Percentiles rank a stretch among this genome's conserved stretches.
These are phyloP conservation scores for Leucoma salicis DNA, from an alignment of 2,888 invertebrate genomes.

Conservation along the genomic window DNA sequence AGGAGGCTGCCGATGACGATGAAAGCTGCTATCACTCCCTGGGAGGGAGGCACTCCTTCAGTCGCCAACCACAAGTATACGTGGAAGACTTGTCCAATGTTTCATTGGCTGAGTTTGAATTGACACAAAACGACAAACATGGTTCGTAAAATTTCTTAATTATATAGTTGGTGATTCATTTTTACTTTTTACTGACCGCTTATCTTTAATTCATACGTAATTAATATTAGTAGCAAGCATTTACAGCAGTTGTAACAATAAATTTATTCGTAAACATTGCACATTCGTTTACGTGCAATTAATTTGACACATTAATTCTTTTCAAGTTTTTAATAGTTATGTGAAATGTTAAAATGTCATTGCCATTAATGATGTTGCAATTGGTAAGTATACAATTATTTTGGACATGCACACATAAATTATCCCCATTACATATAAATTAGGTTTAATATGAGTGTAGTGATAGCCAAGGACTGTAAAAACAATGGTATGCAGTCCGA, in stretches of 20 bases:
- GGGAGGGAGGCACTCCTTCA: constrained; percentile 69
- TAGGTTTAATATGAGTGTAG: too few species aligned
- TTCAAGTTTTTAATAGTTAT: background rate
- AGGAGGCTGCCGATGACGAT: constrained; percentile 76
- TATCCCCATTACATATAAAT: too few species aligned
- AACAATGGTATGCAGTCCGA: too few species aligned
- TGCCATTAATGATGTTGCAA: background rate
- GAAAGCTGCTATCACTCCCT: constrained; percentile 76
- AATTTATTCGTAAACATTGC: background rate
- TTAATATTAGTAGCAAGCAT: background rate
- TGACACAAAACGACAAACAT: constrained; percentile 66
- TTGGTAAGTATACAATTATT: background rate
- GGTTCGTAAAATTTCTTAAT: constrained; percentile 48
- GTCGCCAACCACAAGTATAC: constrained; percentile 68
- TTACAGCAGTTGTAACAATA: background rate
- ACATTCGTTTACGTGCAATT: too few species aligned
- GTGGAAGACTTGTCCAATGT: constrained; percentile 72
- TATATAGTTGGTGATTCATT: constrained; percentile 1
- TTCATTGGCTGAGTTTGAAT: constrained; percentile 71
- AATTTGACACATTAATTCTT: background rate
- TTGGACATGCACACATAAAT: background rate
- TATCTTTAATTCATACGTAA: too few species aligned
- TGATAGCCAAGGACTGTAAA: too few species aligned
- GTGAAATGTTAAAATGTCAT: background rate
- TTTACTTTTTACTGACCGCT: background rate